Percentiles rank a stretch among this genome's conserved stretches.
Conservation (phyloP, 2,888 invertebrate species). For the Scaptomyza cyrtandrae region DNA sequence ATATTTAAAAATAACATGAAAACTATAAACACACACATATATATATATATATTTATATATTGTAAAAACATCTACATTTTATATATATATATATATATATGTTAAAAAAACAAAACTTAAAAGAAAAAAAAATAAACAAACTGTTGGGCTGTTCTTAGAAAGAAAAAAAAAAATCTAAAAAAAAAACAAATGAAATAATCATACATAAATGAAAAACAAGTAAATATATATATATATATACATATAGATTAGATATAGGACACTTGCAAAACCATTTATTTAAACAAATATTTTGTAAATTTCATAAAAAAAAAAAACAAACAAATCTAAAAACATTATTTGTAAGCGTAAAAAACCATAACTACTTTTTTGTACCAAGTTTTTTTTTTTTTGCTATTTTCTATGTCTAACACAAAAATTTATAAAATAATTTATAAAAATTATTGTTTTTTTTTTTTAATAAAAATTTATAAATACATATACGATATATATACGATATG, state of each 20-base stretch:
- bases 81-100: conserved; percentile 34
- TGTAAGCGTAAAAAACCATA: conserved; percentile 20
- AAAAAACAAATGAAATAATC: conserved; percentile 32
- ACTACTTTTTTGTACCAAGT: conserved; percentile 52
- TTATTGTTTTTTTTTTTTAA: conserved; percentile 43
- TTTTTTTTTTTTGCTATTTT: conserved; percentile 32
- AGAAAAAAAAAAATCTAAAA: conserved; percentile 54
- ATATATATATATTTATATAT: conserved; percentile 29
- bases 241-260: conserved; percentile 40
- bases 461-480: conserved; percentile 8
- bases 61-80: conserved; percentile 20
- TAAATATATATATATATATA: conserved; percentile 29
- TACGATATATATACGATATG: conserved; percentile 10
- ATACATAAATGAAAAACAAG: conserved; percentile 23
- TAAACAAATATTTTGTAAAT: conserved; percentile 62
- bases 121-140: conserved; percentile 51
- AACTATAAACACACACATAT: conserved; percentile 25
- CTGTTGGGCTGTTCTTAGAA: conserved; percentile 81
- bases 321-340: conserved; percentile 27
- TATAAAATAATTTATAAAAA: conserved; percentile 58
- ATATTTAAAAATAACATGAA: conserved; percentile 8
- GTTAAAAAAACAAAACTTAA: conserved; percentile 31
- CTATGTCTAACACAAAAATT: too few relatives aligned
- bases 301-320: conserved; percentile 43
- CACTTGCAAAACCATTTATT: conserved; percentile 53